Evolutionary conservation across 2,888 invertebrate species (phyloP), one percentile per base, ranked within the genome.

Genomic region (Scaptomyza caliginosa): DNA sequence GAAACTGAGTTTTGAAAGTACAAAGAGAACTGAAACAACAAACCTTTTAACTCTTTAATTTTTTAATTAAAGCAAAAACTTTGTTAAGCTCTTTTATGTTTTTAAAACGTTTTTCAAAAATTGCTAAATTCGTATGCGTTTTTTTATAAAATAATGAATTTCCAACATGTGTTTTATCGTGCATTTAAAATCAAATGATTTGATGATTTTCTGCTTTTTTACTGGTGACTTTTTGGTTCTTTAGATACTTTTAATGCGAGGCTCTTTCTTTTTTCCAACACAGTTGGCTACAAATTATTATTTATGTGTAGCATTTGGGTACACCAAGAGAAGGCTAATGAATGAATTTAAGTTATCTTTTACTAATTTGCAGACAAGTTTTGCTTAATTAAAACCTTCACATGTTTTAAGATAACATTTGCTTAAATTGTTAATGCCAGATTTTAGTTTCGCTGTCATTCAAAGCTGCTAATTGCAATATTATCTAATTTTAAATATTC

Each of bases 341-440:
- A 28, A 40, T 32, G 28, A 54, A n/a, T 54, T 76, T 34, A 75
- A 48, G 60, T 67, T 59, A 46, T 16, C 28, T 21, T 56, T 65
- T 64, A 77, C 85, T 82, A 86, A 82, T 86, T 81, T 67, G 63
- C 63, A 58, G 79, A 80, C 86, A 67, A 69, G 80, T 80, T 80
- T 21, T 36, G n/a, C 2, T 54, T 58, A 62, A 76, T 78, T 77
- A 72, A 63, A 78, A 26, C 64, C 55, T 68, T 72, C 55, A 54
- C 77, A 74, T 65, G 49, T 54, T 71, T 74, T 49, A n/a, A 13
- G 40, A 24, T 30, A 52, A 43, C 26, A 21, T 39, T 51, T 32
- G 38, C 48, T 50, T 32, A 55, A 73, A 60, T 82, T 67, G 42
- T 75, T 55, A 59, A 50, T 57, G 19, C 30, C 51, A 32, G 17